phyloP scores from a whole-genome alignment of 2,113 vertebrate genomes.

The Ardeotis arabs region DNA sequence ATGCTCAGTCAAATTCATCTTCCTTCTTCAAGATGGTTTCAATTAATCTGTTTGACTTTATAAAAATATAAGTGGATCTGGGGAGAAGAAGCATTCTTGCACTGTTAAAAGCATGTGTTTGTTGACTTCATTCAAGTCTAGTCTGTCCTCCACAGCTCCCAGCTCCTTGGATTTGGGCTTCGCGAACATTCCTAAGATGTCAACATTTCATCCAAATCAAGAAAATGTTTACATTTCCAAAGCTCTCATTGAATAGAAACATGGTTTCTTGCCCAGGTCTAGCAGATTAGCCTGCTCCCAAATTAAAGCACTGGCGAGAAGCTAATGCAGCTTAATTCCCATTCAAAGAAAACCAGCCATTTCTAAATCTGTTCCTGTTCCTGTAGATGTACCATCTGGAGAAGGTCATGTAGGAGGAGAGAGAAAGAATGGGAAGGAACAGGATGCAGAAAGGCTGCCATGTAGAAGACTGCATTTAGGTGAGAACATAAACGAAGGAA shows the following conservation, averaged over 20 bases:
- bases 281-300: not conserved
- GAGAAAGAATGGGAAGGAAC: not conserved
- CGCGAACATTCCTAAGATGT: not conserved
- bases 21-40: not conserved
- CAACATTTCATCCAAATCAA: not conserved
- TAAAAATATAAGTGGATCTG: not conserved
- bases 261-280: constrained; percentile 19
- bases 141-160: not conserved
- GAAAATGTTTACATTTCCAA: constrained; percentile 27
- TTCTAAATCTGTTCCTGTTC: constrained; percentile 4
- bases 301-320: not conserved
- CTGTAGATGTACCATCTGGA: constrained; percentile 8
- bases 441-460: not conserved
- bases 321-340: constrained; percentile 12
- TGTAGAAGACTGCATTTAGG: not conserved
- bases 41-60: not conserved
- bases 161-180: not conserved
- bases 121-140: not conserved
- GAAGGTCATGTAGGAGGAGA: not conserved
- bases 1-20: not conserved
- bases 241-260: not conserved
- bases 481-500: not conserved
- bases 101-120: not conserved
- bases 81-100: not conserved
- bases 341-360: not conserved